Percentiles rank a stretch among this genome's conserved stretches.
Conservation (phyloP, 2,888 invertebrate genomes). For the Tachina fera region DNA sequence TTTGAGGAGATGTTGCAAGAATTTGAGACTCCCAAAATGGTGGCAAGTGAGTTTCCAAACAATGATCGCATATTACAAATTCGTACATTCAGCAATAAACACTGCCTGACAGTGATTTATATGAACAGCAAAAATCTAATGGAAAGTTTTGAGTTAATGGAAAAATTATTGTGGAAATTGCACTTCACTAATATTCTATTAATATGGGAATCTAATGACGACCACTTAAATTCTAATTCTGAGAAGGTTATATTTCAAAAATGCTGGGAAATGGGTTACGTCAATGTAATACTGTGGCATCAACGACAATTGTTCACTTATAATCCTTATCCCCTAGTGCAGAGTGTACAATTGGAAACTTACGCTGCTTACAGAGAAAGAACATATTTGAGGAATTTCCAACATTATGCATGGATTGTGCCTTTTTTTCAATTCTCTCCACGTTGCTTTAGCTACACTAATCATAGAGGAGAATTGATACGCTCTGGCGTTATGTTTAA, state of each 20-base stretch:
- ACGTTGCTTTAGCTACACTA: slow-evolving; percentile 28
- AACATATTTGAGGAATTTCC: slow-evolving; percentile 44
- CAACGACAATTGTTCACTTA: slow-evolving; percentile 26
- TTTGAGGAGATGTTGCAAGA: background rate
- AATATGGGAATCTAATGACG: slow-evolving; percentile 5
- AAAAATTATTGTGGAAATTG: slow-evolving; percentile 31
- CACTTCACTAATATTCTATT: slow-evolving; percentile 43
- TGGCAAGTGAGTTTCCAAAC: background rate
- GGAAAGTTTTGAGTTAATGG: slow-evolving; percentile 7
- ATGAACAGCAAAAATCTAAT: background rate
- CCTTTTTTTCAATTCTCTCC: slow-evolving; percentile 34
- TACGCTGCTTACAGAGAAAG: slow-evolving; percentile 4
- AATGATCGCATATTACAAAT: background rate
- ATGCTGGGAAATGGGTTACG: slow-evolving; percentile 43
- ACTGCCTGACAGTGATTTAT: slow-evolving; percentile 45
- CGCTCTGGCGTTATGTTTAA: slow-evolving; percentile 39
- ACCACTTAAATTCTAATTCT: background rate
- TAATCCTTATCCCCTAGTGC: slow-evolving; percentile 41
- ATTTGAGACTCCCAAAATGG: slow-evolving; percentile 1
- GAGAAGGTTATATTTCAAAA: slow-evolving; percentile 10
- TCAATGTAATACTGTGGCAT: slow-evolving; percentile 36
- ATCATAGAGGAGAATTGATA: slow-evolving; percentile 29
- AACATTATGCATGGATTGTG: slow-evolving; percentile 11
- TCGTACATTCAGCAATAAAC: background rate
- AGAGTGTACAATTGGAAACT: background rate